These are phyloP conservation scores for Chironomus riparius DNA, from an alignment of 2,888 invertebrate genomes.

Conservation along the genomic window DNA sequence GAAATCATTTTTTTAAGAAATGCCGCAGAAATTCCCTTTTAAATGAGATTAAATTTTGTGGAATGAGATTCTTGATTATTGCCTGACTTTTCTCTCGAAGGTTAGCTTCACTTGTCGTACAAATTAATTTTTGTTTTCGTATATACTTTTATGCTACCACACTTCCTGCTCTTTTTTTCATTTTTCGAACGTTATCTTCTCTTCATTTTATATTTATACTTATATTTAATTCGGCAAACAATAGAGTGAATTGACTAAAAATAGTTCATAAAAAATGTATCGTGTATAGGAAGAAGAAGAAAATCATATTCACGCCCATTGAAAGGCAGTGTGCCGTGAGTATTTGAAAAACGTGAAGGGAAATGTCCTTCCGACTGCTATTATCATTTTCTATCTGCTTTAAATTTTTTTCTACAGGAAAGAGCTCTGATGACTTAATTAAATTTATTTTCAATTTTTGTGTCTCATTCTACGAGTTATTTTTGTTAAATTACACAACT, in stretches of 20 bases:
- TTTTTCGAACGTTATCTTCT: not conserved
- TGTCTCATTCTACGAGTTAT: too few species aligned
- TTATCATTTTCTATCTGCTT: not conserved
- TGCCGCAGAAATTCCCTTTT: not conserved
- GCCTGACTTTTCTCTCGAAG: not conserved
- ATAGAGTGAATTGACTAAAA: not conserved
- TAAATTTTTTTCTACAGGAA: not conserved
- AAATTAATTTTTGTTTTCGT: not conserved
- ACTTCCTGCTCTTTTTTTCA: not conserved
- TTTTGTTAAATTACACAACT: too few species aligned
- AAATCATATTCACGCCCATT: too few species aligned
- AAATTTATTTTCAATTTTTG: not conserved
- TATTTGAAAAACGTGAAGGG: not conserved
- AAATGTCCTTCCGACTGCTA: not conserved
- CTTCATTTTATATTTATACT: not conserved
- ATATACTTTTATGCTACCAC: not conserved
- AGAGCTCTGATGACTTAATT: not conserved
- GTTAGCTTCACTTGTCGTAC: not conserved
- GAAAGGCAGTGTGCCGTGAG: too few species aligned
- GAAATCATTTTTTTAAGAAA: not conserved
- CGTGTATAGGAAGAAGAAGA: not conserved
- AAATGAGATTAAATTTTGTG: not conserved
- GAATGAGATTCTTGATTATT: not conserved
- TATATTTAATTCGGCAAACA: not conserved
- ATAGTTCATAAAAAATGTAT: not conserved